Evolutionary conservation across 2,888 invertebrate genomes (phyloP), one percentile per base, ranked within the genome.

Genomic region (Caenorhabditis panamensis): DNA sequence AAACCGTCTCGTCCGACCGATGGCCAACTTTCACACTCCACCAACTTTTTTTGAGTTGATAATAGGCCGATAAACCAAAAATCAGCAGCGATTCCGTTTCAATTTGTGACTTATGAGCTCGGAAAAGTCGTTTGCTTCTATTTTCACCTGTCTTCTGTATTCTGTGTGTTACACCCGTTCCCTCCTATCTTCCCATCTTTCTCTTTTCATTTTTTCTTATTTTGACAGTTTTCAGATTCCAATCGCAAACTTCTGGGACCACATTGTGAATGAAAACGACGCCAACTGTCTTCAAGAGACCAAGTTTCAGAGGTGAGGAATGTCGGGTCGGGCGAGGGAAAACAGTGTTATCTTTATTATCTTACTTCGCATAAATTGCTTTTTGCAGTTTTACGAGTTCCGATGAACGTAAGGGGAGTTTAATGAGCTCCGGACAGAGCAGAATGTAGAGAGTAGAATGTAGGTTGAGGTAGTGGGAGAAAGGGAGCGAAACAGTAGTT

Each of bases 191-290:
- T 41, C 3, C 6, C n/a, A 8, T 2, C 26, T 22, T 22, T 64
- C 37, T 13, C 6, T 51, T 36, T 13, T 54, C 24, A 44, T 61
- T 44, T 18, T 13, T 61, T 8, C 6, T 44, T n/a, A n/a, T n/a
- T n/a, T n/a, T n/a, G n/a, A n/a, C n/a, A n/a, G n/a, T 22, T 61
- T 62, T 62, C 28, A 62, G 62, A 62, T 54, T 49, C 20, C 28
- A 26, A 62, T 71, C 71, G 62, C 71, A 71, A 71, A 71, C 71
- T 69, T 61, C 47, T 71, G 61, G 59, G 71, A 71, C 71, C 71
- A 54, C 4, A 51, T 62, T 71, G 71, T 71, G 71, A 71, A 71
- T 71, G 71, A 26, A 54, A 71, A 71, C 62, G 54, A 28, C 28
- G 49, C 53, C 26, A 36, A 61, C 31, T 31, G 31, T 41, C 41